Conservation (phyloP, 2,113 vertebrate species). For the Dryoscopus gambensis region DNA sequence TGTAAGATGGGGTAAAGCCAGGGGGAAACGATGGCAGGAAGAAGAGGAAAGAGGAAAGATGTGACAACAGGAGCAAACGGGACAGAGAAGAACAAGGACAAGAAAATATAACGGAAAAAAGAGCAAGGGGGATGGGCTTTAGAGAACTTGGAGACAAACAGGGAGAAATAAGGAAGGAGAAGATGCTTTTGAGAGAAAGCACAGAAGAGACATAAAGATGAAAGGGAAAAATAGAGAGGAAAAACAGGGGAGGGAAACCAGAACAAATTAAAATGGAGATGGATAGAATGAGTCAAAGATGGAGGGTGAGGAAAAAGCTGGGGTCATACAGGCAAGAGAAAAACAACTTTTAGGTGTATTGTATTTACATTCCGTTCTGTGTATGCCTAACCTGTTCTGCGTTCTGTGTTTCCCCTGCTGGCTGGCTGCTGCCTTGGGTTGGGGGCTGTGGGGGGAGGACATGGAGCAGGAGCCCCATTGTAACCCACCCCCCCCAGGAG, state of each 20-base stretch:
- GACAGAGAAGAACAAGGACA: neutral
- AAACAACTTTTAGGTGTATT: slow-evolving; percentile 10
- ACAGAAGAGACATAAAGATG: slow-evolving; percentile 34
- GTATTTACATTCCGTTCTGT: neutral
- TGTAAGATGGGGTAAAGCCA: neutral
- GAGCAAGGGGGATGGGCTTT: neutral
- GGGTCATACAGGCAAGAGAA: neutral
- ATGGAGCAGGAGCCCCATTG: fast-evolving
- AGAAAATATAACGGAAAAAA: neutral
- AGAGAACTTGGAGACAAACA: neutral
- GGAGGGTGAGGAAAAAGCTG: neutral
- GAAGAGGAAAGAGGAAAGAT: neutral
- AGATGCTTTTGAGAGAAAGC: slow-evolving; percentile 37
- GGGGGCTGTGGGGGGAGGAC: neutral
- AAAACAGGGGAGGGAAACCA: neutral
- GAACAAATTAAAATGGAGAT: slow-evolving; percentile 58
- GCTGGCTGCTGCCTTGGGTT: neutral
- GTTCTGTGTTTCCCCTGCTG: neutral
- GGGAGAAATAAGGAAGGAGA: slow-evolving; percentile 31
- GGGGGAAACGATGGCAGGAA: neutral
- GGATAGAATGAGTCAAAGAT: slow-evolving; percentile 62
- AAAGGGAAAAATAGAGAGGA: slow-evolving; percentile 43
- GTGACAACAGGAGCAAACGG: neutral
- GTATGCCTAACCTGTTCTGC: neutral
- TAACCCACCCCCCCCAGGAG: neutral